Evolutionary conservation across 1,140 invertebrate genomes (phyloP).

Genomic region (Anoplophora glabripennis): DNA sequence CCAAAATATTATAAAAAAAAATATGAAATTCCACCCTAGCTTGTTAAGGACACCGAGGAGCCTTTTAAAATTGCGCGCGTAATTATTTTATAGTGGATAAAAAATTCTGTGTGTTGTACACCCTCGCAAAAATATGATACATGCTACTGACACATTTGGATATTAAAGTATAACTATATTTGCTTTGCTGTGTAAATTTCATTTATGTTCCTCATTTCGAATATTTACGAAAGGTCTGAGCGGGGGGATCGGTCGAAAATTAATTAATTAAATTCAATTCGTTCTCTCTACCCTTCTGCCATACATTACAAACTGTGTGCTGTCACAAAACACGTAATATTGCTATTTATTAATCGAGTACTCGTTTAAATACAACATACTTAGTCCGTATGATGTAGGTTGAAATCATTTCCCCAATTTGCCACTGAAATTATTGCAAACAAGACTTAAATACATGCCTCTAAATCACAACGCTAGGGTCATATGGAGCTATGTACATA

Average conservation of each 20-base stretch:
- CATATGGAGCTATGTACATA: too few relatives aligned
- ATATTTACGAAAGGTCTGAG: conserved; percentile 20
- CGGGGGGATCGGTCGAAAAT: conserved; percentile 26
- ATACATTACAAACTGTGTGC: conserved; percentile 6
- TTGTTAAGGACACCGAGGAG: too few relatives aligned
- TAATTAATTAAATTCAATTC: conserved; percentile 33
- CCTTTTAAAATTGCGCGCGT: too few relatives aligned
- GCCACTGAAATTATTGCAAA: too few relatives aligned
- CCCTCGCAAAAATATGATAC: not conserved
- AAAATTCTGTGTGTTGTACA: too few relatives aligned
- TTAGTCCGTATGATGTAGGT: too few relatives aligned
- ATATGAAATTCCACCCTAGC: too few relatives aligned
- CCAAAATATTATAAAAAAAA: too few relatives aligned
- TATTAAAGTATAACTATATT: conserved; percentile 21
- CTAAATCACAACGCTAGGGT: too few relatives aligned
- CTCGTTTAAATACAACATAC: not conserved
- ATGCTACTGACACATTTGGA: conserved; percentile 7
- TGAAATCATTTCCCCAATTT: too few relatives aligned
- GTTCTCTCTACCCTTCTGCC: conserved; percentile 11
- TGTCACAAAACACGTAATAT: conserved; percentile 17
- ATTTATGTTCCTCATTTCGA: conserved; percentile 24
- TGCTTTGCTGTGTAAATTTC: conserved; percentile 28
- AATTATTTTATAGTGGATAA: too few relatives aligned
- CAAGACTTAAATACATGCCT: too few relatives aligned
- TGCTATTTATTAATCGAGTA: conserved; percentile 18